Percentiles rank a stretch among this genome's conserved stretches.
These are phyloP conservation scores for Jacana jacana DNA, from an alignment of 2,113 vertebrate species.

Conservation along the genomic window DNA sequence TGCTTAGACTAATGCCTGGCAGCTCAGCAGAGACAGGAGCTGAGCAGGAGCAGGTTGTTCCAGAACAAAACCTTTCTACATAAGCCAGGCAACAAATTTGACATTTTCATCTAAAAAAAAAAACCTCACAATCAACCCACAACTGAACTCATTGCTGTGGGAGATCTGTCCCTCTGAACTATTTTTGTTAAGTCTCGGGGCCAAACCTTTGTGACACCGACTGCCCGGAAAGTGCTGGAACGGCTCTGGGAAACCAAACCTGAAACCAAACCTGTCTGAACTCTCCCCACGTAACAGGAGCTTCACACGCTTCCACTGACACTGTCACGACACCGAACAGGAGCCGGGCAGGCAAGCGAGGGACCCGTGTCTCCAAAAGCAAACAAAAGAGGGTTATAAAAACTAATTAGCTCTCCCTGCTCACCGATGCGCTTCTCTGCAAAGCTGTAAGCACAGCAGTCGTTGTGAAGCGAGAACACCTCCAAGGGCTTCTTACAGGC, in stretches of 20 bases:
- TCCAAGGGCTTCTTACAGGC: background rate
- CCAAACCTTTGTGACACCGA: background rate
- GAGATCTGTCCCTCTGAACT: background rate
- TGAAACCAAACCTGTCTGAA: slow-evolving; percentile 45
- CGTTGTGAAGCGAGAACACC: background rate
- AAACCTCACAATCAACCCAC: background rate
- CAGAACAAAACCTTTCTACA: slow-evolving; percentile 22
- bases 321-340: background rate
- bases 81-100: slow-evolving; percentile 15
- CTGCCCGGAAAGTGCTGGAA: slow-evolving; percentile 15
- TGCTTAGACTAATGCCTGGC: background rate
- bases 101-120: background rate
- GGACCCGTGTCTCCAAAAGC: background rate
- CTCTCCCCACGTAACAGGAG: background rate
- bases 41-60: slow-evolving; percentile 13
- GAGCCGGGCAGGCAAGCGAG: background rate
- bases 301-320: background rate
- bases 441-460: background rate
- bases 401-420: background rate
- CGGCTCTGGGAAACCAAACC: background rate
- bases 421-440: background rate
- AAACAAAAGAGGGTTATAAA: slow-evolving; percentile 36
- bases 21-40: background rate
- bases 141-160: background rate
- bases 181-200: background rate